Percentiles rank a stretch among this genome's conserved stretches.
These are phyloP conservation scores for Sus scrofa DNA, from an alignment of 2,113 vertebrate species.

Conservation along the genomic window T2T-Sscrofa CM000812.6:242655001-242655500, in stretches of 20 bases:
- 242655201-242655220: not conserved
- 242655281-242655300: not conserved
- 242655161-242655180: not conserved
- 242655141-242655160: not conserved
- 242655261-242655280: not conserved
- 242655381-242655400: too few relatives aligned
- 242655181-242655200: not conserved
- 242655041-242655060: constrained; percentile 67
- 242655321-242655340: too few relatives aligned
- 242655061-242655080: constrained; percentile 50
- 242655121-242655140: not conserved
- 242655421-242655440: too few relatives aligned
- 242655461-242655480: too few relatives aligned
- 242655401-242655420: too few relatives aligned
- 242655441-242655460: too few relatives aligned
- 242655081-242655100: constrained; percentile 63
- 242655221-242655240: not conserved
- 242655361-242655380: too few relatives aligned
- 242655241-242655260: not conserved
- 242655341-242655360: too few relatives aligned
- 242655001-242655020: constrained; percentile 46
- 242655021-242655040: constrained; percentile 46
- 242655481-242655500: too few relatives aligned
- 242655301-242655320: too few relatives aligned
- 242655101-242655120: not conserved